A percentile compares a stretch with the other conserved stretches of the same genome.
Evolutionary conservation across 2,113 vertebrate genomes (phyloP).

Genomic region (Sinocyclocheilus anophthalmus): DNA sequence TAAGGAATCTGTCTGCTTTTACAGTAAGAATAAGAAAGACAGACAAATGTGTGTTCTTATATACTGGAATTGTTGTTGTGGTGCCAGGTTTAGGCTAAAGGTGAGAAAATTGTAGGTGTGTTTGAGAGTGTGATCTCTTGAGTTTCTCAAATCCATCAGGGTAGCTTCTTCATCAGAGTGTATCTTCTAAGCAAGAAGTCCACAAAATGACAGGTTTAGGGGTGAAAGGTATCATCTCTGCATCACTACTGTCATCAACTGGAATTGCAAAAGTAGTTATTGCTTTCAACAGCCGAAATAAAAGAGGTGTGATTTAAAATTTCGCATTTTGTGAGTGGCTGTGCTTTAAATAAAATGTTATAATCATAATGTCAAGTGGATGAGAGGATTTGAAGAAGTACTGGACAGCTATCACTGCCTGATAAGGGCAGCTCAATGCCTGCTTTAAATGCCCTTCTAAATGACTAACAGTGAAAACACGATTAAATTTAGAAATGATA

Average conservation of each 20-base stretch:
- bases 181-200: not conserved
- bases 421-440: too few relatives aligned
- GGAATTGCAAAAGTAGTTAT: not conserved
- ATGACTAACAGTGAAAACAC: too few relatives aligned
- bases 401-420: too few relatives aligned
- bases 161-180: not conserved
- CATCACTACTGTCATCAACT: not conserved
- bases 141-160: not conserved
- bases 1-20: constrained; percentile 29
- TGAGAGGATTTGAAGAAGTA: too few relatives aligned
- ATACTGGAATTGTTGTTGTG: constrained; percentile 10
- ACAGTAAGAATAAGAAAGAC: constrained; percentile 28
- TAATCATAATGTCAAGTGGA: too few relatives aligned
- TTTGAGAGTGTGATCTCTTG: not conserved
- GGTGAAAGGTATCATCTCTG: not conserved
- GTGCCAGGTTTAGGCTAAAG: constrained; percentile 1
- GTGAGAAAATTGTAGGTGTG: constrained; percentile 10
- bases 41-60: not conserved
- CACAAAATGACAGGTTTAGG: not conserved
- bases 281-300: not conserved
- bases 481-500: too few relatives aligned
- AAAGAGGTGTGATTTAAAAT: too few relatives aligned
- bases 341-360: too few relatives aligned
- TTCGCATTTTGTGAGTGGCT: too few relatives aligned
- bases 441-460: too few relatives aligned